Conservation (phyloP, 2,113 vertebrate genomes). For the Rhynchomys soricoides region DNA sequence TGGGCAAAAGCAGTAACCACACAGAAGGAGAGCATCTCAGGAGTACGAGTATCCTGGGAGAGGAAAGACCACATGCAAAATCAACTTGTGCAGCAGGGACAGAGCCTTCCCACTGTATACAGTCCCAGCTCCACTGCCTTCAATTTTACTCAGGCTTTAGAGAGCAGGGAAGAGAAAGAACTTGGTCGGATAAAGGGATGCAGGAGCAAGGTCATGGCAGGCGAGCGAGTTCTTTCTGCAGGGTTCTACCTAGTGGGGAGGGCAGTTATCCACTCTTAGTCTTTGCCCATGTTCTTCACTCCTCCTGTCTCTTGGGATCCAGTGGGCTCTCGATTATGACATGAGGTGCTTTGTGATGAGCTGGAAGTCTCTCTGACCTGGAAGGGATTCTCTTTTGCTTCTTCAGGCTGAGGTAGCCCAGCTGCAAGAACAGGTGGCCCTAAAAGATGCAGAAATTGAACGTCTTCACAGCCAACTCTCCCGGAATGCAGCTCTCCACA, state of each 20-base stretch:
- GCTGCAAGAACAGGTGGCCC: constrained; percentile 94
- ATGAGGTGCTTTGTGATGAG: not conserved
- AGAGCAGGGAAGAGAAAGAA: not conserved
- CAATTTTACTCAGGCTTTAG: not conserved
- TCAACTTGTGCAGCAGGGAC: not conserved
- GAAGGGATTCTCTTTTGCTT: constrained; percentile 36
- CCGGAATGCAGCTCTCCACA: constrained; percentile 86
- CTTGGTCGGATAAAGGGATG: not conserved
- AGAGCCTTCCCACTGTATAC: not conserved
- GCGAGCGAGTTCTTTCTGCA: not conserved
- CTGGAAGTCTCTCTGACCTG: not conserved
- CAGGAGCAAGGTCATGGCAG: not conserved
- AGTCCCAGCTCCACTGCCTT: not conserved
- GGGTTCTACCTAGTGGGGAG: not conserved
- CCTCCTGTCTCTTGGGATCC: not conserved
- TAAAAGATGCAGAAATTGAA: constrained; percentile 96
- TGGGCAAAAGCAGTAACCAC: not conserved
- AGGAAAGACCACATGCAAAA: not conserved
- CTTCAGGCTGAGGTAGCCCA: constrained; percentile 94
- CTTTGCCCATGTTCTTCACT: not conserved
- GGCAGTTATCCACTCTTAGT: not conserved
- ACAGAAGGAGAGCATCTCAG: not conserved
- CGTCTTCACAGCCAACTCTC: constrained; percentile 93
- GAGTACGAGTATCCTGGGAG: not conserved
- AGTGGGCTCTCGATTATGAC: not conserved